A percentile compares a stretch with the other conserved stretches of the same genome.
These are phyloP conservation scores for Phyllotreta cruciferae DNA, from an alignment of 2,888 invertebrate species.

Conservation along the genomic window DNA sequence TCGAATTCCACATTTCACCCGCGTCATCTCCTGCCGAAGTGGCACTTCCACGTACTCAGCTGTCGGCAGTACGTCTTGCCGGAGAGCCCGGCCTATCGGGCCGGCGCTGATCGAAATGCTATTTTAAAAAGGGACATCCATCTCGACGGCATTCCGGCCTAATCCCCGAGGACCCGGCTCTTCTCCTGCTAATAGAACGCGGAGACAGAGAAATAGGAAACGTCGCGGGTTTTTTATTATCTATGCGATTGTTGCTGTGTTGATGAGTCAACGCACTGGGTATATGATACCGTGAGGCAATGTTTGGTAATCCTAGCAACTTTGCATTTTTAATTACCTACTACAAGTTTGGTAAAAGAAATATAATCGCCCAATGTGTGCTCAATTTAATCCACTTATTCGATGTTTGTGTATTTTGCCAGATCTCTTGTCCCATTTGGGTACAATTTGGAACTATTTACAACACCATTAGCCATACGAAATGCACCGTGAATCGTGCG, in stretches of 20 bases:
- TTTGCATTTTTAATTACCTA: slow-evolving; percentile 12
- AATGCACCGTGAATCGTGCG: not conserved
- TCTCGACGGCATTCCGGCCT: slow-evolving; percentile 46
- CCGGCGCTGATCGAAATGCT: slow-evolving; percentile 32
- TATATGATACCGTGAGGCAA: too few species aligned
- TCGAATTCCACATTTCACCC: not conserved
- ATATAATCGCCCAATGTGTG: too few species aligned
- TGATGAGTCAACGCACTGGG: not conserved
- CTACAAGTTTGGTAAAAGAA: too few species aligned
- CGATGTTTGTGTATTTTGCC: too few species aligned
- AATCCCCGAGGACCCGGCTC: slow-evolving; percentile 47
- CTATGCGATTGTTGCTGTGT: too few species aligned
- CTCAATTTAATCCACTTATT: too few species aligned
- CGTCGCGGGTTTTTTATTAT: too few species aligned
- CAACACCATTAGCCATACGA: not conserved
- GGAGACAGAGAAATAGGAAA: too few species aligned
- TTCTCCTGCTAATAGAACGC: not conserved
- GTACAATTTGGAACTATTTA: not conserved
- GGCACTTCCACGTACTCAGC: slow-evolving; percentile 41
- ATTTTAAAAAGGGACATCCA: slow-evolving; percentile 47
- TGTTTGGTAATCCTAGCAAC: not conserved
- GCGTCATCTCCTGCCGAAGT: too few species aligned
- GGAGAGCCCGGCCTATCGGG: slow-evolving; percentile 2
- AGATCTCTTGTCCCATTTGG: too few species aligned
- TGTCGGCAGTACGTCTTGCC: slow-evolving; percentile 47